Base-by-base conservation (phyloP, 2,888 invertebrate genomes). In the Agapostemon virescens region DNA sequence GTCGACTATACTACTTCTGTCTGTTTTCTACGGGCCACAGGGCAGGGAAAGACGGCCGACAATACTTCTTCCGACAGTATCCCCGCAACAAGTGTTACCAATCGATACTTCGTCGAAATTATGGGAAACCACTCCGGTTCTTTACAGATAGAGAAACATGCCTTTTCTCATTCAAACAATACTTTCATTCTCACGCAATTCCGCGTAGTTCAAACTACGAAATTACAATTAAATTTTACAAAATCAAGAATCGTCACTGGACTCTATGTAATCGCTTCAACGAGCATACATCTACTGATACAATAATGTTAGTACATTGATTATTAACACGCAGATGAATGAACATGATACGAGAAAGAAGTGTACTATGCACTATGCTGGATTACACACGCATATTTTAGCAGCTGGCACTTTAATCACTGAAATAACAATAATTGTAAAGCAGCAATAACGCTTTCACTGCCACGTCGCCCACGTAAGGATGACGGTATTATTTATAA, bases 71-170 rank as follows among this genome's bases (percentile, higher is more conserved):
- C 20, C 23, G 23, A 69, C 42, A 42, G 36, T 63, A 75, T 45
- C 66, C 42, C 85, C 77, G 87, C 87, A 88, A 88, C 87, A 88
- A 87, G 87, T 88, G 86, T 87, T 86, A 78, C 80, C 74, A 84
- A 87, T 87, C 87, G 85, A 88, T 88, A 87, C 78, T 70, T 79
- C 36, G 69, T 33, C 77, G 42, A 82, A 81, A 77, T 79, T 66
- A 61, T 64, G 76, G 23, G 69, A 73, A 76, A 69, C 40, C 26
- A 20, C 61, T 76, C 71, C 42, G 61, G 23, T 45, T 70, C 26
- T 63, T 72, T 69, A 76, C n/a, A 63, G 20, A 63, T 38, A 36
- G 36, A 33, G 36, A 63, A n/a, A 36, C 63, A 36, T n/a, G n/a
- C 36, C 11, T 33, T 36, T 13, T 20, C 23, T 23, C 49, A 11